Evolutionary conservation across 2,113 vertebrate genomes (phyloP).

Genomic region (Ailurus styani): DNA sequence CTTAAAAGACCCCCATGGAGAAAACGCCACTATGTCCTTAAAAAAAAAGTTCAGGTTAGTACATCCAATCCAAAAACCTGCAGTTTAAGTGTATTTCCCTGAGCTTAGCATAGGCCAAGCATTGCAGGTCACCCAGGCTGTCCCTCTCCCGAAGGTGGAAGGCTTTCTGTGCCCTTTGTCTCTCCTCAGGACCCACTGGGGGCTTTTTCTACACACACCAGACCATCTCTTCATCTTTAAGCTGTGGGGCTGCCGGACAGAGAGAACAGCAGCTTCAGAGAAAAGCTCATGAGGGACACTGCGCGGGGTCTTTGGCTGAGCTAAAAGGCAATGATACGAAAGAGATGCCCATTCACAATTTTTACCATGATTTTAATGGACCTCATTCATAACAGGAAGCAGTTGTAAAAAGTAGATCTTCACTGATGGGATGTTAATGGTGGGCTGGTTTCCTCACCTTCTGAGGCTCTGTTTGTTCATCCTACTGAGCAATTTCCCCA

Average conservation of each 20-base stretch:
- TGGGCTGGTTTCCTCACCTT: not conserved
- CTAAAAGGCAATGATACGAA: not conserved
- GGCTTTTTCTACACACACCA: not conserved
- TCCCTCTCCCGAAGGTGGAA: too few species aligned
- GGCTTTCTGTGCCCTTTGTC: not conserved
- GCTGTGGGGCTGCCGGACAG: not conserved
- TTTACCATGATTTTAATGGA: not conserved
- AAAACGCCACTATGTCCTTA: not conserved
- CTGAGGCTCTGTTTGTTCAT: not conserved
- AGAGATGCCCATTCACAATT: not conserved
- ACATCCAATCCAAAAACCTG: not conserved
- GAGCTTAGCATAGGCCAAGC: not conserved
- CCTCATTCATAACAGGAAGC: not conserved
- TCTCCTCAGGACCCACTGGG: not conserved
- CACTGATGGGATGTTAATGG: not conserved
- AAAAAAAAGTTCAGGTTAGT: not conserved
- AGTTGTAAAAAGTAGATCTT: not conserved
- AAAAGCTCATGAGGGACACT: not conserved
- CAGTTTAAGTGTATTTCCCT: not conserved
- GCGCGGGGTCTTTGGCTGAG: not conserved
- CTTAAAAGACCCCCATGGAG: not conserved
- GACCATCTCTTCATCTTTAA: not conserved
- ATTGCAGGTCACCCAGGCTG: fast-evolving
- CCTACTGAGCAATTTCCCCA: not conserved
- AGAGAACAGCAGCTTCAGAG: not conserved